A percentile compares a stretch with the other conserved stretches of the same genome.
phyloP scores from a whole-genome alignment of 2,113 vertebrate species.

The Odocoileus virginianus region DNA sequence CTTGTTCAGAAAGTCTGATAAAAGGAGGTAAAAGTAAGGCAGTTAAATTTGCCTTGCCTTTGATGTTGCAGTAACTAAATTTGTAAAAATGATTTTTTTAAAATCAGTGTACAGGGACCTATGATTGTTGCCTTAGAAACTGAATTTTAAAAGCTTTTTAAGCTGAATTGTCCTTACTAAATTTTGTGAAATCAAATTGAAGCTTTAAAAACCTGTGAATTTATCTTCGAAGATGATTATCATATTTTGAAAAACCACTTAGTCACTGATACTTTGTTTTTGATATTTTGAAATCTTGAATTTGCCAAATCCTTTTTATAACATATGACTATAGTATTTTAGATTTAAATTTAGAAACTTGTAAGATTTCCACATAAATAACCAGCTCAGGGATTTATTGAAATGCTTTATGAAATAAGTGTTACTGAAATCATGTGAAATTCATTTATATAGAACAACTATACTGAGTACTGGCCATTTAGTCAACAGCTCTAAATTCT shows the following conservation, averaged over 20 bases:
- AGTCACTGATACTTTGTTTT: slow-evolving; percentile 54
- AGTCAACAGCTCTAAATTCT: slow-evolving; percentile 23
- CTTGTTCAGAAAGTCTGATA: slow-evolving; percentile 57
- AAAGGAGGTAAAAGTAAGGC: slow-evolving; percentile 70
- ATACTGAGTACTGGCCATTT: neutral
- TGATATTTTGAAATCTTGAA: slow-evolving; percentile 40
- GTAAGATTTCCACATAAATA: neutral
- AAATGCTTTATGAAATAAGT: slow-evolving; percentile 14
- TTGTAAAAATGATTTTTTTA: slow-evolving; percentile 71
- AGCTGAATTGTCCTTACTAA: slow-evolving; percentile 74
- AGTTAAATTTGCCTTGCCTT: slow-evolving; percentile 69
- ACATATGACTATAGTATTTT: slow-evolving; percentile 5
- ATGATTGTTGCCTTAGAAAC: slow-evolving; percentile 82
- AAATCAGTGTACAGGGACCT: slow-evolving; percentile 71
- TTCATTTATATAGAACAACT: slow-evolving; percentile 23
- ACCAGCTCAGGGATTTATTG: neutral
- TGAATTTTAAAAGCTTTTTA: slow-evolving; percentile 80
- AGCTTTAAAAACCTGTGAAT: slow-evolving; percentile 44
- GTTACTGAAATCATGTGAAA: neutral
- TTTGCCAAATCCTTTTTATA: neutral
- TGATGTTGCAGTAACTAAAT: slow-evolving; percentile 56
- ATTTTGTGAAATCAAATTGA: slow-evolving; percentile 65
- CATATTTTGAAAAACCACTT: slow-evolving; percentile 47
- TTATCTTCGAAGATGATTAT: slow-evolving; percentile 50
- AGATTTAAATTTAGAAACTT: slow-evolving; percentile 21